Percentiles rank a stretch among this genome's conserved stretches.
Conservation (phyloP, 2,888 invertebrate genomes). For the Xylota segnis region DNA sequence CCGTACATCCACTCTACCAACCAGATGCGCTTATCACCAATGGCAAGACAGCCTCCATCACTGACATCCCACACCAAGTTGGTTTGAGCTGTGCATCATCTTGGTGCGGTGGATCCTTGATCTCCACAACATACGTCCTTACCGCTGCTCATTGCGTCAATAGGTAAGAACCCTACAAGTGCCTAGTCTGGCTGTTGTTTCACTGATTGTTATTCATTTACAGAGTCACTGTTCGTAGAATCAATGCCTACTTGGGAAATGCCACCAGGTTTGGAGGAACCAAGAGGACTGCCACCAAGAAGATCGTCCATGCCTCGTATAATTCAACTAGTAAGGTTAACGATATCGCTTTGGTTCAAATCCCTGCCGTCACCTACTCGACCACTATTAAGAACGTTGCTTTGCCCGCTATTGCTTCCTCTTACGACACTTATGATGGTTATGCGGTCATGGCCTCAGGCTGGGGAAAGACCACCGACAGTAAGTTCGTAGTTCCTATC, state of each 20-base stretch:
- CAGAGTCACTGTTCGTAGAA: background rate
- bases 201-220: background rate
- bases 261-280: slow-evolving; percentile 5
- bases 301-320: slow-evolving; percentile 54
- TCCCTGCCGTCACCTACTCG: slow-evolving; percentile 75
- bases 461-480: slow-evolving; percentile 22
- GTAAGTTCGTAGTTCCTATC: slow-evolving; percentile 14
- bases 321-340: slow-evolving; percentile 49
- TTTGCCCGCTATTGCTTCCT: slow-evolving; percentile 23
- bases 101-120: slow-evolving; percentile 7
- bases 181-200: too few relatives aligned
- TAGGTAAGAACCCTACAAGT: background rate
- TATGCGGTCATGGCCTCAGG: background rate
- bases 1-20: too few relatives aligned
- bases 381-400: slow-evolving; percentile 54
- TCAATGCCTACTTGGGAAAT: slow-evolving; percentile 57
- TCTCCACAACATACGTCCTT: background rate
- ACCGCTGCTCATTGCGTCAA: slow-evolving; percentile 3
- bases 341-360: slow-evolving; percentile 70
- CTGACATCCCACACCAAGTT: too few relatives aligned
- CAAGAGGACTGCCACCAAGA: background rate
- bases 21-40: too few relatives aligned
- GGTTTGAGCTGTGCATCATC: too few relatives aligned
- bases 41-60: too few relatives aligned
- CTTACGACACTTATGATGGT: background rate